Percentiles rank a stretch among this genome's conserved stretches.
Conservation (phyloP, 2,797 vertebrate genomes). For the Hydrolagus colliei region DNA sequence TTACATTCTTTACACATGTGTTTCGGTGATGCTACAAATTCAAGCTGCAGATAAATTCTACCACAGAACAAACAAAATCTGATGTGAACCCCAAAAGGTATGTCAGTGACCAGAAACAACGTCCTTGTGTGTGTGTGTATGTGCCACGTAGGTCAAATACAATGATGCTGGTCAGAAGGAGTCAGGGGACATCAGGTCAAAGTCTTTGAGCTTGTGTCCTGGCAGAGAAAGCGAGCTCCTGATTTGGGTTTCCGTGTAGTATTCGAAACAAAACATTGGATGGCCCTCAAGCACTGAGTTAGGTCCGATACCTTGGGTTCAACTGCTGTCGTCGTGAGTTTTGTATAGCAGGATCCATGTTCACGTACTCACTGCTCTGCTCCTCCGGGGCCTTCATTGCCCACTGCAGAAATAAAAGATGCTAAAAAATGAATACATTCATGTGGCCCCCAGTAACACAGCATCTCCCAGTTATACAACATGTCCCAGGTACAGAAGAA, state of each 20-base stretch:
- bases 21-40: background rate
- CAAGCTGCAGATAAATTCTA: background rate
- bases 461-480: no score
- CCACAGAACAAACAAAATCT: background rate
- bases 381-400: slow-evolving; percentile 5
- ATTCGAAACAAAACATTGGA: no score
- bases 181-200: background rate
- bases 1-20: background rate
- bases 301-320: background rate
- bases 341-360: slow-evolving; percentile 13
- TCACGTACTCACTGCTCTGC: slow-evolving; percentile 22
- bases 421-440: no score
- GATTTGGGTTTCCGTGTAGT: background rate
- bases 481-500: no score
- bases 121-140: background rate
- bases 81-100: no score
- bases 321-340: background rate
- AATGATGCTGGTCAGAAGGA: background rate
- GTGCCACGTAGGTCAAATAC: background rate
- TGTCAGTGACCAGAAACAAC: background rate
- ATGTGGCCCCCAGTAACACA: no score
- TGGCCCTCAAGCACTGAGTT: background rate
- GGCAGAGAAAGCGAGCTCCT: background rate
- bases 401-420: no score
- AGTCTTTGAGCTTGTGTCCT: background rate